Base-by-base conservation (phyloP, 2,888 invertebrate species). In the Steinernema carpocapsae region DNA sequence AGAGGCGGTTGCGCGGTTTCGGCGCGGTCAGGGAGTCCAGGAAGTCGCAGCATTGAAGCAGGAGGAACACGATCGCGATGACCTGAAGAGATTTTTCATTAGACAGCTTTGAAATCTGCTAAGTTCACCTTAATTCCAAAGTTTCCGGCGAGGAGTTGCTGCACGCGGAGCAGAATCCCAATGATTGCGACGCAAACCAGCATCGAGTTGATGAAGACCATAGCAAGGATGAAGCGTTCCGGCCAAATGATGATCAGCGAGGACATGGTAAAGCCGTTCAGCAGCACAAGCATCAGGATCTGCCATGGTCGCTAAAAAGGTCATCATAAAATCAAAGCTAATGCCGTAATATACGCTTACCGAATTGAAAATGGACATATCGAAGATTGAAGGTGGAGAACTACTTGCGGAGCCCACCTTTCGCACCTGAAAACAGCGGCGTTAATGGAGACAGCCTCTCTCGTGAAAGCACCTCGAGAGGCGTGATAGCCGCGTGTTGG, bases 221-320 rank as follows among this genome's bases (percentile, higher is more conserved):
- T 32, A 4, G 26, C 64, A 12, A 64, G 64, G 37, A 64, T 64
- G 64, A 64, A 29, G 12, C 64, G 29, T 17, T 64, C 64, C 2
- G 64, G 64, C 64, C 64, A 64, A 17, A 64, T 64, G 64, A 64
- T 64, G 64, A 64, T 64, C 32, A 64, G 14, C 26, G 64, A 64
- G 29, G 64, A 64, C 64, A 64, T 64, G 64, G 64, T 64, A 32
- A 64, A 64, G 32, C 64, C 64, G 64, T 64, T 64, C 12, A 64
- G 64, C 4, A 64, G 64, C 17, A 64, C 64, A 1, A 64, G 64
- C 64, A 64, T 29, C 64, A 26, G 4, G 17, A 64, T 64, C 26
- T 64, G 64, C 17, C 22, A 64, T 17, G 64, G 64, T 12, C 64
- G 64, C 64, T 64, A n/a, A 26, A 64, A 32, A 14, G 12, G 26